Conservation (phyloP, 2,888 invertebrate genomes). For the Hypomecis atomaria region DNA sequence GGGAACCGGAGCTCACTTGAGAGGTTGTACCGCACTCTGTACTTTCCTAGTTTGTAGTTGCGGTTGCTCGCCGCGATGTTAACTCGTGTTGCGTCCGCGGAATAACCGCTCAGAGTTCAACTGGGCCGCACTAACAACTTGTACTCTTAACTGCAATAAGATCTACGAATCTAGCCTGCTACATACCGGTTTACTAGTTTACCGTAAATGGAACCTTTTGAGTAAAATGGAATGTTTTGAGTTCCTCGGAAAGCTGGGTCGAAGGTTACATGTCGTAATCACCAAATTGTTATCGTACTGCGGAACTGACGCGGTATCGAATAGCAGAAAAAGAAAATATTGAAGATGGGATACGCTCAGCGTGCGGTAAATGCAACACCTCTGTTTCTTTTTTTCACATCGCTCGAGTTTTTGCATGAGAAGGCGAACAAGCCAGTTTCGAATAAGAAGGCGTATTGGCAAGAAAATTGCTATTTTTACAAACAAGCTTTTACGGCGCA, state of each 20-base stretch:
- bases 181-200: slow-evolving; percentile 34
- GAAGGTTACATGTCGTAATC: slow-evolving; percentile 36
- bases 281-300: slow-evolving; percentile 46
- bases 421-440: slow-evolving; percentile 58
- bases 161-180: slow-evolving; percentile 37
- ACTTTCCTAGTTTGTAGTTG: slow-evolving; percentile 50
- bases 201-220: slow-evolving; percentile 31
- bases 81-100: slow-evolving; percentile 57
- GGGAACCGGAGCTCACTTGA: slow-evolving; percentile 60
- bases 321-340: slow-evolving; percentile 47
- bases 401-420: slow-evolving; percentile 62
- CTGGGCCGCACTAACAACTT: slow-evolving; percentile 41
- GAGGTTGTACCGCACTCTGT: slow-evolving; percentile 56
- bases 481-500: slow-evolving; percentile 67
- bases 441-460: slow-evolving; percentile 63
- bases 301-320: slow-evolving; percentile 44
- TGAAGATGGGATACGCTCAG: slow-evolving; percentile 59
- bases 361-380: slow-evolving; percentile 59
- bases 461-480: slow-evolving; percentile 74
- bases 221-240: slow-evolving; percentile 15
- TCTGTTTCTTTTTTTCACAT: slow-evolving; percentile 58
- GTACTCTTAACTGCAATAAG: slow-evolving; percentile 41
- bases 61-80: slow-evolving; percentile 55
- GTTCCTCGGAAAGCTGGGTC: slow-evolving; percentile 27
- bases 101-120: slow-evolving; percentile 52